Conservation (phyloP, 2,888 invertebrate species). For the Dicroscelio sp. region DNA sequence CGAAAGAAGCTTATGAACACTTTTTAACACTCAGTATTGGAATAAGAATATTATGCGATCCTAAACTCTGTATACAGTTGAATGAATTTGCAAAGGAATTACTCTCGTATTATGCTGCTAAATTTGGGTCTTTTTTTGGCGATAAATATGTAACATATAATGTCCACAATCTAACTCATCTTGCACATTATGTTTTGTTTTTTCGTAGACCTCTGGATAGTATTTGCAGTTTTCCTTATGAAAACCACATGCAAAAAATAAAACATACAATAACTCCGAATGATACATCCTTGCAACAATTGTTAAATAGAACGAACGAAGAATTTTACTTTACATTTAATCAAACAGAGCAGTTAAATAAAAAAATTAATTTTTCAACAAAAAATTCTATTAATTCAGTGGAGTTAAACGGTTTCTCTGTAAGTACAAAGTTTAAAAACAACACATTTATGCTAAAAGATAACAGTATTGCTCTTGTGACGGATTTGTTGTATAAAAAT, state of each 20-base stretch:
- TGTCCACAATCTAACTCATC: conserved; percentile 22
- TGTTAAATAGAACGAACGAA: conserved; percentile 11
- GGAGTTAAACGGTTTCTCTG: neutral
- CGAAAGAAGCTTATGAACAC: neutral
- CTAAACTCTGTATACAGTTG: neutral
- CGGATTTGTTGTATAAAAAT: neutral
- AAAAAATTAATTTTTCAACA: neutral
- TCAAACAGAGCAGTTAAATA: too few relatives aligned
- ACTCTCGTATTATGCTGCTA: neutral
- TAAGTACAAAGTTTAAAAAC: conserved; percentile 1
- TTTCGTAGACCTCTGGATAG: conserved; percentile 13
- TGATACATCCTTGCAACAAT: conserved; percentile 4
- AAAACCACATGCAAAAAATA: neutral
- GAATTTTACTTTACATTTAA: neutral
- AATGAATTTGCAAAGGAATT: conserved; percentile 8
- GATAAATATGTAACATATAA: conserved; percentile 29
- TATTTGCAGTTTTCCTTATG: neutral
- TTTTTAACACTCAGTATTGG: neutral
- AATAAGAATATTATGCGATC: neutral
- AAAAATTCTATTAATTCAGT: neutral
- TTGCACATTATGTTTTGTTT: neutral
- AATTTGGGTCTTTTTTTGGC: conserved; percentile 3
- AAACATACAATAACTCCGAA: neutral
- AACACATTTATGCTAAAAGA: conserved; percentile 6
- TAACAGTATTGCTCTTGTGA: neutral